Evolutionary conservation across 2,113 vertebrate genomes (phyloP), one percentile per base, ranked within the genome.

Genomic region (Xyliphius kryptos): DNA sequence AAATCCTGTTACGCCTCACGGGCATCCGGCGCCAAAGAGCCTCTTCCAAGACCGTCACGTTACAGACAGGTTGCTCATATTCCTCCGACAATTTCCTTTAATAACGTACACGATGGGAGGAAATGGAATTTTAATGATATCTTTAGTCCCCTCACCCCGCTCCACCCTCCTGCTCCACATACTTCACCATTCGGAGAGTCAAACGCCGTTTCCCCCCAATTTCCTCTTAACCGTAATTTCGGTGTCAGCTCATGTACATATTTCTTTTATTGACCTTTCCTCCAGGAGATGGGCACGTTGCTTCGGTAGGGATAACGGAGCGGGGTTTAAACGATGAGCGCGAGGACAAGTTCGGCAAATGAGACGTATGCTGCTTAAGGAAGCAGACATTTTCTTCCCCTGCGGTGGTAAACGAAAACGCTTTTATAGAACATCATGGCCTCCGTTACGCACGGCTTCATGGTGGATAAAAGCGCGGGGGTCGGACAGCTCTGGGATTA

Each of bases 51-150:
- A 75, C 63, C 55, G 74, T 78, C 72, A 74, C 78, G 76, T 76
- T 76, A 75, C 74, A 78, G 76, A 80, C 78, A 70, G 70, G n/a
- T 74, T 71, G 74, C 76, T 73, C 76, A 76, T 71, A 71, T 74
- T 76, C 72, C 73, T 72, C 63, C 60, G 47, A 69, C 74, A 73
- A 77, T 76, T 78, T 75, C 60, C 70, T 75, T 76, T 78, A 74
- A 76, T 80, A 76, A 74, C 63, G 58, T 61, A 74, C 63, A 72
- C 75, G 66, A 50, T 41, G 58, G 55, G 66, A 64, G 69, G 65
- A 72, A 76, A 76, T 71, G 52, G 71, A 69, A 71, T 76, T 77
- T 74, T 73, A 73, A 79, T 74, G 69, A 73, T 55, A 57, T 72
- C 48, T 15, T 21, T 37, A 51, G 56, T 47, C 52, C 47, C 26